phyloP scores from a whole-genome alignment of 2,113 vertebrate species.

The Agelaius phoeniceus region DNA sequence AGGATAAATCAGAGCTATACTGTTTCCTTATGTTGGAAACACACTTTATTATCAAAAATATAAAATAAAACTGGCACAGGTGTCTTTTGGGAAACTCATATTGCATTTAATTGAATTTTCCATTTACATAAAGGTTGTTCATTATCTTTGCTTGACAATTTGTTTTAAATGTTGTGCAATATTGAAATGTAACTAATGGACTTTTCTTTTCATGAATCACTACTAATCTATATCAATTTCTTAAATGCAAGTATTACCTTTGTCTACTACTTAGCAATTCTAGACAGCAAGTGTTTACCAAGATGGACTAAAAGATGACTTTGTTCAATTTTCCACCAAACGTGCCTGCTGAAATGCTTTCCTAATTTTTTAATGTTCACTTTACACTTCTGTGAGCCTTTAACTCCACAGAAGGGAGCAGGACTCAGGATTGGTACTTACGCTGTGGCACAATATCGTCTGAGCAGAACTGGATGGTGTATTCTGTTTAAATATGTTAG shows the following conservation, averaged over 20 bases:
- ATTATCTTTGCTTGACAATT: background rate
- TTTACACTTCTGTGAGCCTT: background rate
- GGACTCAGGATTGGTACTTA: background rate
- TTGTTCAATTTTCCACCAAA: background rate
- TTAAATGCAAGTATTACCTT: background rate
- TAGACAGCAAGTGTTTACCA: background rate
- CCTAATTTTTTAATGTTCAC: background rate
- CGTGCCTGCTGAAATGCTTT: background rate
- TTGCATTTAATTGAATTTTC: background rate
- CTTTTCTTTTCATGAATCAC: background rate
- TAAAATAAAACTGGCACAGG: background rate
- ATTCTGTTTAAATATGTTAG: background rate
- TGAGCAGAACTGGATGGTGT: background rate
- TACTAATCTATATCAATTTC: background rate
- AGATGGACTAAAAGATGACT: background rate
- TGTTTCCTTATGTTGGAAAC: background rate
- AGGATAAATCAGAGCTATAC: background rate
- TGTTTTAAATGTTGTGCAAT: background rate
- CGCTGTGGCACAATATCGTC: background rate
- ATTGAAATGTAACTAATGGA: background rate
- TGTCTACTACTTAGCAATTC: background rate
- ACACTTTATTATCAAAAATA: background rate
- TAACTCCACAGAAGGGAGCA: background rate
- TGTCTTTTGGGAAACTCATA: background rate
- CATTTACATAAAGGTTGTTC: background rate